A percentile compares a stretch with the other conserved stretches of the same genome.
These are phyloP conservation scores for Helleia helle DNA, from an alignment of 2,888 invertebrate species.

Conservation along the genomic window DNA sequence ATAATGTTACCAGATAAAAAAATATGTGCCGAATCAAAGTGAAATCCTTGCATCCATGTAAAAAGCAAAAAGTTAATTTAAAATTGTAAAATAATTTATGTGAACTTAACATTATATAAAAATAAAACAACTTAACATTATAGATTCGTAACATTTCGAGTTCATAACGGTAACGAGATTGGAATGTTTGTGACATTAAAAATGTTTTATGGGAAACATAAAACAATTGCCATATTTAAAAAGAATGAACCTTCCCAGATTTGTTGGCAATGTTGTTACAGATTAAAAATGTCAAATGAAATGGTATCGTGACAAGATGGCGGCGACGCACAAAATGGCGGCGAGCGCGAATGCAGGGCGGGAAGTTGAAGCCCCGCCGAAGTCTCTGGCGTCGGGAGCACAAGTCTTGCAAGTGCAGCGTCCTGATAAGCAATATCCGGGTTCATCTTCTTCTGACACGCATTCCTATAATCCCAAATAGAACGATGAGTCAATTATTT, in stretches of 20 bases:
- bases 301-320: conserved; percentile 35
- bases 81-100: too few species aligned
- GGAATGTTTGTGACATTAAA: neutral
- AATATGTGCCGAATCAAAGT: too few species aligned
- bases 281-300: neutral
- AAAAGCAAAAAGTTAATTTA: too few species aligned
- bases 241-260: too few species aligned
- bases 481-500: too few species aligned
- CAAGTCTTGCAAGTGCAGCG: conserved; percentile 64
- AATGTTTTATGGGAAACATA: too few species aligned
- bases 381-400: conserved; percentile 52
- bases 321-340: conserved; percentile 31
- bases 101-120: too few species aligned
- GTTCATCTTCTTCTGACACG: conserved; percentile 59
- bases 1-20: neutral
- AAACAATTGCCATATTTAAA: too few species aligned
- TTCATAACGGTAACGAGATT: neutral
- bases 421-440: conserved; percentile 55
- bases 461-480: too few species aligned
- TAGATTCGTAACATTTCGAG: conserved; percentile 4
- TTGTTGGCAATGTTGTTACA: neutral
- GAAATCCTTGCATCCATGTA: too few species aligned
- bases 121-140: conserved; percentile 7
- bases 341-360: conserved; percentile 29
- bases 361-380: conserved; percentile 40